Evolutionary conservation across 1,140 invertebrate genomes (phyloP).

Genomic region (Ceratosolen fusciceps): DNA sequence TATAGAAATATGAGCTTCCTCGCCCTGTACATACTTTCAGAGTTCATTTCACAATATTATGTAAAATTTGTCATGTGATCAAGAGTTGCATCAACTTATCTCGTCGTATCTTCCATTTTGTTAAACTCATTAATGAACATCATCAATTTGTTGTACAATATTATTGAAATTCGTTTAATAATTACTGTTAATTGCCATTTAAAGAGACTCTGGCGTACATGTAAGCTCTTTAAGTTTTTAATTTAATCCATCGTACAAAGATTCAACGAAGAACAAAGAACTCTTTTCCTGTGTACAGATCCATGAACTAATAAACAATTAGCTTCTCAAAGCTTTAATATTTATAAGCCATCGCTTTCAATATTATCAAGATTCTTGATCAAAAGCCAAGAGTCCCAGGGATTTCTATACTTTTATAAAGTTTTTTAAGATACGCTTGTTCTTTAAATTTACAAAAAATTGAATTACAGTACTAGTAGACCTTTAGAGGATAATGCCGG

Average conservation of each 20-base stretch:
- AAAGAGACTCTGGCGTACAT: too few relatives aligned
- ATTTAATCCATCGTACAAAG: constrained; percentile 21
- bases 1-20: not conserved
- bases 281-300: constrained; percentile 10
- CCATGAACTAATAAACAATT: not conserved
- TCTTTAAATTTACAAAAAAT: constrained; percentile 28
- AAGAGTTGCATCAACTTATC: too few relatives aligned
- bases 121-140: too few relatives aligned
- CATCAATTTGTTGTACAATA: too few relatives aligned
- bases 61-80: too few relatives aligned
- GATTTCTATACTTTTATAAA: not conserved
- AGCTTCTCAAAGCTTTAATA: not conserved
- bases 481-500: constrained; percentile 62
- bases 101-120: too few relatives aligned
- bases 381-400: too few relatives aligned
- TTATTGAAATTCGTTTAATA: constrained; percentile 4
- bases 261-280: constrained; percentile 20
- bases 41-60: too few relatives aligned
- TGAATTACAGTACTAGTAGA: constrained; percentile 6
- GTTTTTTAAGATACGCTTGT: not conserved
- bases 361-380: too few relatives aligned
- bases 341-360: not conserved
- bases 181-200: not conserved
- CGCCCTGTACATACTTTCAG: too few relatives aligned
- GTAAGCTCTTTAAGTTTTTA: not conserved